Percentiles rank a stretch among this genome's conserved stretches.
phyloP scores from a whole-genome alignment of 2,888 invertebrate species.

The Nemapogon koenigi region DNA sequence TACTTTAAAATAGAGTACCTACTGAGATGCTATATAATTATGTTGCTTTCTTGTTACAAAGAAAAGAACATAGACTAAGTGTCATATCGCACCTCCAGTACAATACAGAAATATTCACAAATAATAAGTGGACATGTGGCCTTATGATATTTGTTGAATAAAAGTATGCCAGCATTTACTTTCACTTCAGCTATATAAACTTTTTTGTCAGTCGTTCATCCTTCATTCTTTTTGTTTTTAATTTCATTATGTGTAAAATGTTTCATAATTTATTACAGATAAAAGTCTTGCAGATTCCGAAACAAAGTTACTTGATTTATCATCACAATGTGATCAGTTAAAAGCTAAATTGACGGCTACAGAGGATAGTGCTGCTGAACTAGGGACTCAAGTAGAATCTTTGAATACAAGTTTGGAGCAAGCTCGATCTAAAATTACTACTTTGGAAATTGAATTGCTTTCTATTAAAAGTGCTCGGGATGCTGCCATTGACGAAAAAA shows the following conservation, averaged over 20 bases:
- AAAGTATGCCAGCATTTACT: too few relatives aligned
- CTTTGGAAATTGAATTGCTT: slow-evolving; percentile 70
- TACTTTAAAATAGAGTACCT: too few relatives aligned
- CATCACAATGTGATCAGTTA: slow-evolving; percentile 69
- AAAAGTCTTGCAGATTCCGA: slow-evolving; percentile 62
- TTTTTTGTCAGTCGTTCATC: too few relatives aligned
- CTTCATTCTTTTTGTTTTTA: background rate
- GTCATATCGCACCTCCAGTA: too few relatives aligned
- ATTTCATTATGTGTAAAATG: background rate
- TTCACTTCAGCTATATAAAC: too few relatives aligned
- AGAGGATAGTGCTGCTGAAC: slow-evolving; percentile 58
- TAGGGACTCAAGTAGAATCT: slow-evolving; percentile 62
- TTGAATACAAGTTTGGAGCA: slow-evolving; percentile 69
- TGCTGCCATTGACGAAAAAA: slow-evolving; percentile 75
- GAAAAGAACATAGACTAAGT: too few relatives aligned
- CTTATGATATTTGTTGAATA: too few relatives aligned
- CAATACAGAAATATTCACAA: too few relatives aligned
- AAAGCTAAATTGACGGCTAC: slow-evolving; percentile 67
- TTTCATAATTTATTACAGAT: slow-evolving; percentile 44
- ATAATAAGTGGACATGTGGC: too few relatives aligned
- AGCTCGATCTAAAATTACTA: slow-evolving; percentile 67
- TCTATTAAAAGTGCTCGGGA: slow-evolving; percentile 74
- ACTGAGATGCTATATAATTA: too few relatives aligned
- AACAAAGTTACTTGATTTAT: slow-evolving; percentile 55
- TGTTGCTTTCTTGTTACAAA: too few relatives aligned